Base-by-base conservation (phyloP, 2,113 vertebrate species). In the Thermophis baileyi region DNA sequence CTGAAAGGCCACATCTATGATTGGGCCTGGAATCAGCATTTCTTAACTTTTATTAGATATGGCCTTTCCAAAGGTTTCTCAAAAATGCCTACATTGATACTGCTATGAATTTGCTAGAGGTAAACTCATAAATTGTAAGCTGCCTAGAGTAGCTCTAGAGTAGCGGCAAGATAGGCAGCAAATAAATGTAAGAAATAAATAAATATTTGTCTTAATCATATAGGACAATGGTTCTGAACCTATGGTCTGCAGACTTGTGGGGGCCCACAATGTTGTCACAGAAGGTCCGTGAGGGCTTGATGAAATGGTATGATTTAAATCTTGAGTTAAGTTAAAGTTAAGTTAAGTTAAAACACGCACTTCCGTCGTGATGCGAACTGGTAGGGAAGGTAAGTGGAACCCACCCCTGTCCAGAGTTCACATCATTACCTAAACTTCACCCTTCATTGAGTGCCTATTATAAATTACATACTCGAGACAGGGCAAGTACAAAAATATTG, bases 401-500 rank as follows among this genome's bases (percentile, higher is more conserved):
- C n/a, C n/a, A n/a, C n/a, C n/a, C n/a, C n/a, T n/a, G n/a, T n/a
- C 92, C 91, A 95, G 94, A 95, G 95, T 96, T 97, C 96, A 96
- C 57, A 55, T 85, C 96, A 95, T 93, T 93, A 93, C 94, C 91
- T 94, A 97, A 96, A 95, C 96, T 95, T 97, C 90, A n/a, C 11
- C 91, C 74, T 85, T 51, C 60, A 94, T 91, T 93, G 88, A 87
- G 9, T n/a, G 2, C 40, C 93, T 95, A 89, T 95, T 85, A 94
- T 95, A 96, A 95, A 92, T 92, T 94, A 95, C 96, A 95, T 95
- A 2, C 22, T 94, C 91, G 94, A 93, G 93, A 55, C 4, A 25
- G 11, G 35, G 20, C 20, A 89, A 50, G 11, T 46, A 54, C 5
- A n/a, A 51, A 35, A 40, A 24, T 25, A 91, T 87, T 94, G 94